phyloP scores from a whole-genome alignment of 2,888 invertebrate genomes.

The Pachycephus smyrnensis region DNA sequence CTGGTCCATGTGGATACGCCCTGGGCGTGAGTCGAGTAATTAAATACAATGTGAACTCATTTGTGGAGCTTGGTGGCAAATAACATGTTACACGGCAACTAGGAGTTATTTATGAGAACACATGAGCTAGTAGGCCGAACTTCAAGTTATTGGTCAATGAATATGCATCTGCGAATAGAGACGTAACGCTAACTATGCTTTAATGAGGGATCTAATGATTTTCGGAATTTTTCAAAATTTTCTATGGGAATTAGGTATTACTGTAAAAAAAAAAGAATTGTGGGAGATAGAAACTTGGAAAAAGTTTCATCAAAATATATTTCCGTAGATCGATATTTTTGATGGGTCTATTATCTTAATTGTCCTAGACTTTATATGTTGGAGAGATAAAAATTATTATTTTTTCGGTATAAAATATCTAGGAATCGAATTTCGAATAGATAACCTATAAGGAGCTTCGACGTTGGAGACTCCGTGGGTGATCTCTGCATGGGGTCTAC shows the following conservation, averaged over 20 bases:
- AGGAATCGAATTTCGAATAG: background rate
- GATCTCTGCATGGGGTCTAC: slow-evolving; percentile 20
- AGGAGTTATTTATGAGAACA: slow-evolving; percentile 59
- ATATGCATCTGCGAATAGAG: slow-evolving; percentile 7
- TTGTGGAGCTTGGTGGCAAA: slow-evolving; percentile 62
- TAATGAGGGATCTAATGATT: slow-evolving; percentile 2
- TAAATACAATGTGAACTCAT: slow-evolving; percentile 65
- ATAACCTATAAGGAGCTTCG: background rate
- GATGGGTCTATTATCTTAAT: too few species aligned
- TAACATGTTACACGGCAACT: slow-evolving; percentile 60
- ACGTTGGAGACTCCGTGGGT: slow-evolving; percentile 18
- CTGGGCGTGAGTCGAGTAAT: slow-evolving; percentile 65
- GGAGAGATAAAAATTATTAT: too few species aligned
- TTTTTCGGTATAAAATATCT: background rate
- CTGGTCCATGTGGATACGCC: slow-evolving; percentile 49
- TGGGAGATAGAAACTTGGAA: too few species aligned
- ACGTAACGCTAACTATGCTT: background rate
- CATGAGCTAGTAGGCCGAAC: slow-evolving; percentile 10
- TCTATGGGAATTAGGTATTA: background rate
- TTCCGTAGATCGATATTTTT: too few species aligned
- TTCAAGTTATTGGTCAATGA: background rate
- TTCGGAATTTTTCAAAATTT: background rate
- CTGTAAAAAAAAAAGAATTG: too few species aligned
- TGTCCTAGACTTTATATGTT: too few species aligned
- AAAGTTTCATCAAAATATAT: too few species aligned